These are phyloP conservation scores for Drosophila fuyamai DNA, from an alignment of 1,140 invertebrate genomes.

Conservation along the genomic window DNA sequence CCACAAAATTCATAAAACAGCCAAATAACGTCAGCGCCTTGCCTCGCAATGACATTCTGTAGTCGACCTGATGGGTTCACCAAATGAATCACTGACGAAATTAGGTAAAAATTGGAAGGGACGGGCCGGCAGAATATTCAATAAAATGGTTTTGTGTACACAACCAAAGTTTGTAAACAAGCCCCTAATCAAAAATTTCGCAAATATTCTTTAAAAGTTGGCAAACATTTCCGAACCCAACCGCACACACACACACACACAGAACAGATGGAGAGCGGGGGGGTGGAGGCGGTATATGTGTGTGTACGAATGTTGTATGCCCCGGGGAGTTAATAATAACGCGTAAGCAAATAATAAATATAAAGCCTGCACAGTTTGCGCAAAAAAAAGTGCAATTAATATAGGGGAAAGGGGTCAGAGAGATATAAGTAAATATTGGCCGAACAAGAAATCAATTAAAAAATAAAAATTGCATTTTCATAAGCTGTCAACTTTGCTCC, in stretches of 20 bases:
- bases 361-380: slow-evolving; percentile 35
- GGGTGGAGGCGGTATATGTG: background rate
- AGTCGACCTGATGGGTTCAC: slow-evolving; percentile 5
- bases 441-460: slow-evolving; percentile 80
- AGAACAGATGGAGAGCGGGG: no score
- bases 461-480: slow-evolving; percentile 79
- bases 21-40: slow-evolving; percentile 31
- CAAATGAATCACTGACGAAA: slow-evolving; percentile 33
- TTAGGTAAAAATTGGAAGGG: slow-evolving; percentile 27
- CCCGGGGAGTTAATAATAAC: slow-evolving; percentile 60
- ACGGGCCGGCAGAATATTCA: slow-evolving; percentile 21
- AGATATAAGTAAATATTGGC: slow-evolving; percentile 67
- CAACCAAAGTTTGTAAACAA: slow-evolving; percentile 39
- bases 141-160: slow-evolving; percentile 44
- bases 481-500: slow-evolving; percentile 63
- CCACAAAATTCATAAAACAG: slow-evolving; percentile 50
- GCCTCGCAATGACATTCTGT: background rate
- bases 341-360: slow-evolving; percentile 71
- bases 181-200: slow-evolving; percentile 36
- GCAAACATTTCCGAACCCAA: slow-evolving; percentile 2
- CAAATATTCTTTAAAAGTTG: slow-evolving; percentile 39
- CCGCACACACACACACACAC: slow-evolving; percentile 3
- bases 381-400: slow-evolving; percentile 55
- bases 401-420: slow-evolving; percentile 2
- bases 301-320: slow-evolving; percentile 4